Evolutionary conservation across 2,797 vertebrate species (phyloP), one percentile per base, ranked within the genome.

Genomic region (Ammospiza maritima): DNA sequence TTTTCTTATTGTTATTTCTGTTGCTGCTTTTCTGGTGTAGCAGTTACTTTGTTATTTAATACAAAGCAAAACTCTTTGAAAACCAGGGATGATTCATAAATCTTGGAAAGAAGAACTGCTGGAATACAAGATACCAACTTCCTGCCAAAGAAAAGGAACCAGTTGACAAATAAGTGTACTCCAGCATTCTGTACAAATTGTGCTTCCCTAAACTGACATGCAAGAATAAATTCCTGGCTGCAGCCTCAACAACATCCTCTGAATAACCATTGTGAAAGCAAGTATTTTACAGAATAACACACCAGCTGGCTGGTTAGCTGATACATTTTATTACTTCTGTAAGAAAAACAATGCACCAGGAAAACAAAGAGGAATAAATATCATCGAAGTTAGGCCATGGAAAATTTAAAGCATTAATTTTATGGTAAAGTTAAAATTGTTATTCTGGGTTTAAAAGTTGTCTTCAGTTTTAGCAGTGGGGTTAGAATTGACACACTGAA

Each of bases 51-150:
- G 30, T 83, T 73, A 67, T 45, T 81, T 71, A 71, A 71, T 74
- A 69, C 47, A 96, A 95, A 93, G 50, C 23, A 91, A 96, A 95
- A 38, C 20, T 19, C 74, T 73, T 89, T 76, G 74, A 51, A 91
- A 95, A 76, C 7, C 42, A 87, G 30, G 12, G 19, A 86, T 57
- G 57, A 72, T 34, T 73, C 64, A 85, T 81, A 78, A 88, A 94
- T 81, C 73, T 88, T 78, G 76, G 73, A 88, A 92, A 73, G 42
- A 74, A 64, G 5, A 77, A 45, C 45, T 60, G 47, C 40, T 92
- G 45, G 58, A 90, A 92, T 79, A 82, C 2, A 9, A 73, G 48
- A 58, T 66, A 92, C n/a, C 67, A 94, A 20, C 58, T 94, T 79
- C 50, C 23, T 78, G 62, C 58, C 85, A 94, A 85, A 95, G 53